Conservation (phyloP, 2,888 invertebrate species). For the Andrena camellia region DNA sequence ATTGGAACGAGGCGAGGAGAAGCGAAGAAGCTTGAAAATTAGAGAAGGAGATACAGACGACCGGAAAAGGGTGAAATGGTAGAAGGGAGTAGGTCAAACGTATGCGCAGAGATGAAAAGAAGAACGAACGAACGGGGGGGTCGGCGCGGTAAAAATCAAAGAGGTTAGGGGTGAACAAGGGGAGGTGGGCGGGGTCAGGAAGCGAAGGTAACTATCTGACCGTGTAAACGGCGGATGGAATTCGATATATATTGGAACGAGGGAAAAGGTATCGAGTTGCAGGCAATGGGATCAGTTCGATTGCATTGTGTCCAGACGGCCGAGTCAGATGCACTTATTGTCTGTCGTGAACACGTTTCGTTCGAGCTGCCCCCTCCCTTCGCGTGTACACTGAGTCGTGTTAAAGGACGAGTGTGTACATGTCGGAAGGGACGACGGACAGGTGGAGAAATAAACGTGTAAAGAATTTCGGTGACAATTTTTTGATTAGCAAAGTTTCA, state of each 20-base stretch:
- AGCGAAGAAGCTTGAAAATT: neutral
- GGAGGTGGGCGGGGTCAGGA: slow-evolving; percentile 16
- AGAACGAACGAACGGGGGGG: neutral
- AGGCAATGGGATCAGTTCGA: slow-evolving; percentile 65
- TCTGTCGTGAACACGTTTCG: slow-evolving; percentile 62
- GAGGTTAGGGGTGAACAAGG: slow-evolving; percentile 24
- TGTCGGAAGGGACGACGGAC: neutral
- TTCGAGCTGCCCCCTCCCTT: neutral
- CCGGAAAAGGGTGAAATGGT: neutral
- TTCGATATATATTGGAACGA: slow-evolving; percentile 53
- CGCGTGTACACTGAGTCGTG: neutral
- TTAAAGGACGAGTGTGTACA: neutral
- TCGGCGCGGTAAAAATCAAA: slow-evolving; percentile 11
- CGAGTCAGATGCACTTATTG: slow-evolving; percentile 70
- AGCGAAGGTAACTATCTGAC: slow-evolving; percentile 48
- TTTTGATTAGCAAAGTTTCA: neutral
- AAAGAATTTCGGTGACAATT: neutral
- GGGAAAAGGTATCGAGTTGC: slow-evolving; percentile 63
- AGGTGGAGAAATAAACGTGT: no score
- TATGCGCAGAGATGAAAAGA: slow-evolving; percentile 27
- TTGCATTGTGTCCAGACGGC: slow-evolving; percentile 61
- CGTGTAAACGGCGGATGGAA: slow-evolving; percentile 50
- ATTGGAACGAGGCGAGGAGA: slow-evolving; percentile 1
- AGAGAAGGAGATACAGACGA: slow-evolving; percentile 25
- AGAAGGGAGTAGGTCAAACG: slow-evolving; percentile 30